Base-by-base conservation (phyloP, 2,113 vertebrate genomes). In the Cryptoleucopteryx plumbea region DNA sequence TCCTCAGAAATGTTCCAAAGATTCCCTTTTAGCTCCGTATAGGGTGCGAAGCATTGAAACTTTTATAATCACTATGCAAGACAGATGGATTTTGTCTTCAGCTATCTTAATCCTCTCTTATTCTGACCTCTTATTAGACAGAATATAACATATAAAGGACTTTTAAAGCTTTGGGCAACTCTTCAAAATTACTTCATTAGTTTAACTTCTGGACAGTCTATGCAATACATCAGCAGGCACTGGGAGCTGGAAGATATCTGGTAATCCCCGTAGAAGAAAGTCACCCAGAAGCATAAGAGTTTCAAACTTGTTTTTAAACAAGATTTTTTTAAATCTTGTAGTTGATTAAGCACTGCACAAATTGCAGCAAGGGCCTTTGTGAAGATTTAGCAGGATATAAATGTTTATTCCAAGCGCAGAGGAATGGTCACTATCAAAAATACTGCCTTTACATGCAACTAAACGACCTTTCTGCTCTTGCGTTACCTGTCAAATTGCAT, bases 231-330 rank as follows among this genome's bases (percentile, higher is more conserved):
- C 31, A 79, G 29, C 25, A 43, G 25, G 55, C 38, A 32, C 22
- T 10, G 34, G 62, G 31, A 55, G 40, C 67, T 82, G n/a, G 65
- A 48, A 38, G 65, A 20, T 19, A 52, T 0, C 29, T 74, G 43
- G 42, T 32, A 19, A 62, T 53, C 55, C n/a, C 32, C 1, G 0
- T 0, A 0, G 43, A 38, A 32, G 32, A 43, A 78, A 72, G 38
- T 58, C 65, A 65, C 6, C 10, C 47, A 53, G 47, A 72, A 81
- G 25, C 38, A 8, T 11, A 9, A 34, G 8, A 52, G 3, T 63
- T 74, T 45, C n/a, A 59, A 68, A 38, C 16, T 32, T 63, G 13
- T 6, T 89, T 75, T 78, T 32, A 73, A 73, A 82, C 7, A 82
- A 32, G 16, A 21, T 36, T 40, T 83, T 31, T 7, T 0, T 4